phyloP scores from a whole-genome alignment of 2,797 vertebrate species.

The Limnodromus scolopaceus region DNA sequence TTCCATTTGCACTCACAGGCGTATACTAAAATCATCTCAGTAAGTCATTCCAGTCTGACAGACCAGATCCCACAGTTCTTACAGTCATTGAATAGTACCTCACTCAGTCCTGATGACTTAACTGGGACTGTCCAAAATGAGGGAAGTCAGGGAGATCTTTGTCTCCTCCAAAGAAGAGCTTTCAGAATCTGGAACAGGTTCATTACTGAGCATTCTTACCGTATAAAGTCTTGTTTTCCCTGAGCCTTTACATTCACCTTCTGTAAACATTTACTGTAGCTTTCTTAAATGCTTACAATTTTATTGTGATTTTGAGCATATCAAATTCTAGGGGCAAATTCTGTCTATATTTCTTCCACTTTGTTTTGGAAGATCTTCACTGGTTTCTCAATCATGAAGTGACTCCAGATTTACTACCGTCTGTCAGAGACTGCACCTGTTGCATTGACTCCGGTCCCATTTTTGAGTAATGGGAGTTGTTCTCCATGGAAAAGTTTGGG shows the following conservation, averaged over 20 bases:
- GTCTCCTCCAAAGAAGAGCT: not conserved
- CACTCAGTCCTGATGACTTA: not conserved
- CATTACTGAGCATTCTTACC: not conserved
- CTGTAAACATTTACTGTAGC: not conserved
- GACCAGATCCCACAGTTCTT: not conserved
- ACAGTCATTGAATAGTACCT: not conserved
- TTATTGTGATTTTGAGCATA: not conserved
- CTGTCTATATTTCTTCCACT: not conserved
- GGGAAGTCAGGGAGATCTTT: not conserved
- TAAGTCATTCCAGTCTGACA: not conserved
- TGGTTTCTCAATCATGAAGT: not conserved
- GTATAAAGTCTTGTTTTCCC: not conserved
- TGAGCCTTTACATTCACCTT: not conserved
- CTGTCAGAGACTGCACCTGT: not conserved
- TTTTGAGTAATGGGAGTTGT: not conserved
- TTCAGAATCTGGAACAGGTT: not conserved
- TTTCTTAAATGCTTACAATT: not conserved
- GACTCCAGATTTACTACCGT: not conserved
- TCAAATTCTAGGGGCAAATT: not conserved
- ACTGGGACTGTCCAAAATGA: not conserved
- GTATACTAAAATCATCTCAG: not conserved
- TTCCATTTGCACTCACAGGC: not conserved
- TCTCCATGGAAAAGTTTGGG: not conserved
- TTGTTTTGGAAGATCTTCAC: not conserved
- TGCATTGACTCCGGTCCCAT: not conserved